Conservation (phyloP, 2,888 invertebrate genomes). For the Axea sp. region DNA sequence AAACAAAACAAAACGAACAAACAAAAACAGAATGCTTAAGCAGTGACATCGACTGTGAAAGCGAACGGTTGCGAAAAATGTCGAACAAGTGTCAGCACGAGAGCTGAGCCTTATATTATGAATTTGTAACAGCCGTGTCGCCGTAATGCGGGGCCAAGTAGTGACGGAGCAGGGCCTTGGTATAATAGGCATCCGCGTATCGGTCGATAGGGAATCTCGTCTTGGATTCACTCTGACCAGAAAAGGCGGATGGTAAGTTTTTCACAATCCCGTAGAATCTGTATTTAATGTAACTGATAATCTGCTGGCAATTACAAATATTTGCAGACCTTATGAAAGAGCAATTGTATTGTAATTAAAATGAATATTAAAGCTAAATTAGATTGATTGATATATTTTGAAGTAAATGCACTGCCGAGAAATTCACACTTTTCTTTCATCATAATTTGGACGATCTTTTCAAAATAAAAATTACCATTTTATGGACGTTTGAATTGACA, state of each 20-base stretch:
- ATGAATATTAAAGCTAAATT: too few species aligned
- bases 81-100: constrained; percentile 30
- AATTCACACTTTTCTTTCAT: too few species aligned
- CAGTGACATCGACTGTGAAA: constrained; percentile 41
- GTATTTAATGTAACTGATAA: too few species aligned
- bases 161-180: constrained; percentile 96
- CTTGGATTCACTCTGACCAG: constrained; percentile 97
- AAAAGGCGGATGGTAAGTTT: constrained; percentile 95
- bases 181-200: constrained; percentile 97
- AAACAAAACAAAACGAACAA: too few species aligned
- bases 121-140: constrained; percentile 91
- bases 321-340: background rate
- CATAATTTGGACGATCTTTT: too few species aligned
- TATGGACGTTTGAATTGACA: too few species aligned
- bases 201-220: constrained; percentile 94
- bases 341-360: too few species aligned
- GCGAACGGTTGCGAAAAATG: constrained; percentile 54
- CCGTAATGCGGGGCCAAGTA: constrained; percentile 99
- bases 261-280: background rate
- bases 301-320: too few species aligned
- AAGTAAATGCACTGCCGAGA: too few species aligned
- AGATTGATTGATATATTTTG: too few species aligned
- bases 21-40: background rate
- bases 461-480: too few species aligned
- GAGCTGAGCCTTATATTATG: constrained; percentile 70